These are phyloP conservation scores for Sycon ciliatum DNA, from an alignment of 37 sponge, comb jelly and placozoan genomes.

Conservation along the genomic window DNA sequence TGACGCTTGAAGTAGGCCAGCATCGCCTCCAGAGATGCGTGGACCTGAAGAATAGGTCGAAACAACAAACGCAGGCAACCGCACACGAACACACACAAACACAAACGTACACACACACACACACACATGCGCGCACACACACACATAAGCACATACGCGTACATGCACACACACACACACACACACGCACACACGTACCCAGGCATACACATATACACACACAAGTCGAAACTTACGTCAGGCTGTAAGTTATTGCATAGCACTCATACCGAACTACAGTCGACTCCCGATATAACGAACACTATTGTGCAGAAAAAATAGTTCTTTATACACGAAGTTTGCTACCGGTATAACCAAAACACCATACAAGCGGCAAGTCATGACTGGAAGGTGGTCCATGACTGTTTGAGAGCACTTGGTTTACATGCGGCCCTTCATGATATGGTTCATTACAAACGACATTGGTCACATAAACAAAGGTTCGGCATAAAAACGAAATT, in stretches of 20 bases:
- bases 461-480: no score
- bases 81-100: not conserved
- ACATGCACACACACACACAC: not conserved
- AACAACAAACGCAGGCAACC: not conserved
- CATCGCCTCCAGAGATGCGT: not conserved
- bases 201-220: not conserved
- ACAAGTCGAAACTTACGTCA: no score
- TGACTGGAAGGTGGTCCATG: no score
- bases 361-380: no score
- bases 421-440: no score
- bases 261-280: not conserved
- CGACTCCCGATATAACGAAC: not conserved
- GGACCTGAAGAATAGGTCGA: no score
- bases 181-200: not conserved
- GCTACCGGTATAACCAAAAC: no score
- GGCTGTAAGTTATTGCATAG: not conserved
- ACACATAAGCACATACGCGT: not conserved
- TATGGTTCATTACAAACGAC: no score
- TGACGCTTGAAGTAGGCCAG: slow-evolving; percentile 80
- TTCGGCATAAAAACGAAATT: no score
- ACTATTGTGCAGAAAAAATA: not conserved
- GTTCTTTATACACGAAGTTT: no score
- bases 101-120: no score
- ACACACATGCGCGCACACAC: not conserved
- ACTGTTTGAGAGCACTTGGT: no score